Evolutionary conservation across 2,113 vertebrate genomes (phyloP).

Genomic region (Pelmatolapia mariae): DNA sequence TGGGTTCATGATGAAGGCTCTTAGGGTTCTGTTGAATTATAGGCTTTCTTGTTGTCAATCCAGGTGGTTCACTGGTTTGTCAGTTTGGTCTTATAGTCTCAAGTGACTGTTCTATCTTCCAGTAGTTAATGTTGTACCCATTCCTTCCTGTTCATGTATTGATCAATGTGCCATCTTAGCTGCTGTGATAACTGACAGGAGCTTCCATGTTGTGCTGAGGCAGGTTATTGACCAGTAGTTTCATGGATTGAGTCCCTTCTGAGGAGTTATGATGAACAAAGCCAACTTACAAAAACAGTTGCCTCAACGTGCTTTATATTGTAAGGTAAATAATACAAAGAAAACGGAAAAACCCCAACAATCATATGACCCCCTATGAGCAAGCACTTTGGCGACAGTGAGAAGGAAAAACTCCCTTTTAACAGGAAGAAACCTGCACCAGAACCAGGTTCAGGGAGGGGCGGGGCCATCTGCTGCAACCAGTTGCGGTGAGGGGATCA

Average conservation of each 20-base stretch:
- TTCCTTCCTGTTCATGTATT: not conserved
- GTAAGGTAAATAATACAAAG: not conserved
- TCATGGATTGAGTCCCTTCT: accelerated
- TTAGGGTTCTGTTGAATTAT: not conserved
- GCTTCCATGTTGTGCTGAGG: not conserved
- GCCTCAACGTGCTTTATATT: not conserved
- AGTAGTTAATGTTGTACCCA: not conserved
- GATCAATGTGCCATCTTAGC: not conserved
- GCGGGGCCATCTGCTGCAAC: not conserved
- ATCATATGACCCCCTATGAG: not conserved
- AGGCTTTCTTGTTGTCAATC: not conserved
- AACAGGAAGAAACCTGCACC: accelerated
- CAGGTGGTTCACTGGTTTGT: not conserved
- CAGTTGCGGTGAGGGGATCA: not conserved
- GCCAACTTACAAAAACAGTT: not conserved
- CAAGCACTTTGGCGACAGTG: not conserved
- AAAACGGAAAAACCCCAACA: accelerated
- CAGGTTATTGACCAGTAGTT: not conserved
- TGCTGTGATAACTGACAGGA: not conserved
- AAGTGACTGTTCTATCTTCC: not conserved
- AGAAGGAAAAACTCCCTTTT: not conserved
- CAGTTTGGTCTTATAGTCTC: not conserved
- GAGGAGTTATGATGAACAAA: not conserved
- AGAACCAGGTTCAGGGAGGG: not conserved
- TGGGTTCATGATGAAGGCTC: not conserved